Evolutionary conservation across 2,797 vertebrate genomes (phyloP), one percentile per base, ranked within the genome.

Genomic region (Helicolenus hilgendorfi): DNA sequence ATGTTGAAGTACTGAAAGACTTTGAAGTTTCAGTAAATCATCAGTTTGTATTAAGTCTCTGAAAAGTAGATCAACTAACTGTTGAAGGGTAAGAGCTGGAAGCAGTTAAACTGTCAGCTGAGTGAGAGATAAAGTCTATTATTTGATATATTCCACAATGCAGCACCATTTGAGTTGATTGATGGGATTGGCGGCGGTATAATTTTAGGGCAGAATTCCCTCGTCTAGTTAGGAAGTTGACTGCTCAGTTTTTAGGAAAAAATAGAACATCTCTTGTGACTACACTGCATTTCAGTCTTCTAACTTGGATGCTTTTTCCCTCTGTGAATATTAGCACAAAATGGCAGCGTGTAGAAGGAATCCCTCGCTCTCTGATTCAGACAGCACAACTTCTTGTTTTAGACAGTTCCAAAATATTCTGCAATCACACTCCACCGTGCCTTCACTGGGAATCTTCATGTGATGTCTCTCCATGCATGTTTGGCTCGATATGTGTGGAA

Each of bases 381-480:
- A 79, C 26, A 62, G 31, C 33, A 9, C 7, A 13, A 64, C 60
- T 15, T 69, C 8, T 13, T 38, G 27, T 58, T 73, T 77, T 58
- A 79, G 60, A 71, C 41, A 10, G 64, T 77, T 72, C 63, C 29
- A 26, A 58, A 68, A 65, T 72, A 59, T 85, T 64, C 62, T 67
- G 63, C 72, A 78, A 22, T 84, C 69, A 75, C 35, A 24, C 60
- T 79, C 62, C 27, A 3, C 31, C 2, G 41, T n/a, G 59, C 56
- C 59, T 76, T 38, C 65, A 7, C 59, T 45, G 55, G 29, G 56
- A 55, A 36, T 33, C 53, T 33, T n/a, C 49, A 88, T 41, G 72
- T 15, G 55, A 31, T 13, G 69, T 53, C 63, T 33, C 24, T 49
- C 38, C 27, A 35, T 35, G 27, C 27, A 55, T 15, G 62, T 53